Conservation (phyloP, 1,140 invertebrate genomes). For the Drosophila nikananu region DNA sequence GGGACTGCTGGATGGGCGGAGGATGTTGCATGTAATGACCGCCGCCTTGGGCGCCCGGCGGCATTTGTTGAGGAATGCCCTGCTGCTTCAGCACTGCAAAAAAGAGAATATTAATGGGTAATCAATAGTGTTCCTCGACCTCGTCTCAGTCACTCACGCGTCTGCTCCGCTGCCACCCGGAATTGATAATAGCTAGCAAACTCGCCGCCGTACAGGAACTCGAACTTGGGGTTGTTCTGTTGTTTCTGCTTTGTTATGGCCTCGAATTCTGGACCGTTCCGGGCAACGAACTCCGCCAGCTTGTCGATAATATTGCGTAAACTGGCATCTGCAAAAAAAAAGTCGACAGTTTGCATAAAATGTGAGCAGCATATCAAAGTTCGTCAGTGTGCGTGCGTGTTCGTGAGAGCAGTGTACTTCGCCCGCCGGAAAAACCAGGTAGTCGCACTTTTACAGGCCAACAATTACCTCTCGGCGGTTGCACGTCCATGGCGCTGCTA, state of each 20-base stretch:
- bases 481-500: slow-evolving; percentile 59
- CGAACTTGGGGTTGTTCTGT: slow-evolving; percentile 98
- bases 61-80: slow-evolving; percentile 48
- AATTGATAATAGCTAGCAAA: slow-evolving; percentile 98
- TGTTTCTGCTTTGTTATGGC: slow-evolving; percentile 99
- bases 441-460: background rate
- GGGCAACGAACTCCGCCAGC: slow-evolving; percentile 98
- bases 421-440: background rate
- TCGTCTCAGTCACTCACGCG: slow-evolving; percentile 56
- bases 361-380: slow-evolving; percentile 36
- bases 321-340: slow-evolving; percentile 66
- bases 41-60: slow-evolving; percentile 24
- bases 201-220: slow-evolving; percentile 98
- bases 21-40: slow-evolving; percentile 59
- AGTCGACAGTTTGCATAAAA: slow-evolving; percentile 18
- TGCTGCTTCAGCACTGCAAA: slow-evolving; percentile 86
- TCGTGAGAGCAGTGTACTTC: background rate
- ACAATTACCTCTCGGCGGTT: slow-evolving; percentile 61
- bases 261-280: slow-evolving; percentile 99
- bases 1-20: slow-evolving; percentile 71
- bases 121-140: background rate
- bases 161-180: slow-evolving; percentile 88
- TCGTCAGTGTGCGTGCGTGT: slow-evolving; percentile 19
- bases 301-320: slow-evolving; percentile 97
- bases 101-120: background rate